A percentile compares a stretch with the other conserved stretches of the same genome.
Conservation (phyloP, 2,888 invertebrate genomes). For the Rotaria magnacalcarata region DNA sequence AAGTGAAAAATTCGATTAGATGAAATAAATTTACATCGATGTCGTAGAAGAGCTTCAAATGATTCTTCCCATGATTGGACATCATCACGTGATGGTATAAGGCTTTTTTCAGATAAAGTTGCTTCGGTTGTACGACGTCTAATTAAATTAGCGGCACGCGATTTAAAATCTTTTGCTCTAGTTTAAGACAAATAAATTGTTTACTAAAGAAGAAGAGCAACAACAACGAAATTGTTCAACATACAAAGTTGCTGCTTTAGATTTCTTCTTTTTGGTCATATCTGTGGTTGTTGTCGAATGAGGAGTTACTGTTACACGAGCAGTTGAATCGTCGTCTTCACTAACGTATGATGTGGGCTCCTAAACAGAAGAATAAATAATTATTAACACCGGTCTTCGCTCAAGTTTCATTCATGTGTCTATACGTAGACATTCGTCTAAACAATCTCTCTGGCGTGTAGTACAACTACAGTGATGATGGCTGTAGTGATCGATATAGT, state of each 20-base stretch:
- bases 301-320: neutral
- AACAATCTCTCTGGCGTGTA: neutral
- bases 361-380: neutral
- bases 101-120: conserved; percentile 52
- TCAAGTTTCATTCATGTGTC: neutral
- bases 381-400: neutral
- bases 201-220: neutral
- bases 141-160: conserved; percentile 59
- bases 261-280: conserved; percentile 15
- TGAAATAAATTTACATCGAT: conserved; percentile 60
- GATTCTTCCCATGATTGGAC: conserved; percentile 61
- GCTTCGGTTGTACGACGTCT: conserved; percentile 61
- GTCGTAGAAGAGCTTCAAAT: conserved; percentile 61
- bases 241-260: neutral
- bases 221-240: neutral
- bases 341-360: neutral
- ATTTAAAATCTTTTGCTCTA: conserved; percentile 62
- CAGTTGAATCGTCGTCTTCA: conserved; percentile 19
- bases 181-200: conserved; percentile 41
- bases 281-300: neutral
- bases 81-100: conserved; percentile 47
- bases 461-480: neutral
- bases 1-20: conserved; percentile 35
- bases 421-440: neutral
- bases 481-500: conserved; percentile 22